These are phyloP conservation scores for Phalacrocorax brasilianus DNA, from an alignment of 2,113 vertebrate species.

Conservation along the genomic window DNA sequence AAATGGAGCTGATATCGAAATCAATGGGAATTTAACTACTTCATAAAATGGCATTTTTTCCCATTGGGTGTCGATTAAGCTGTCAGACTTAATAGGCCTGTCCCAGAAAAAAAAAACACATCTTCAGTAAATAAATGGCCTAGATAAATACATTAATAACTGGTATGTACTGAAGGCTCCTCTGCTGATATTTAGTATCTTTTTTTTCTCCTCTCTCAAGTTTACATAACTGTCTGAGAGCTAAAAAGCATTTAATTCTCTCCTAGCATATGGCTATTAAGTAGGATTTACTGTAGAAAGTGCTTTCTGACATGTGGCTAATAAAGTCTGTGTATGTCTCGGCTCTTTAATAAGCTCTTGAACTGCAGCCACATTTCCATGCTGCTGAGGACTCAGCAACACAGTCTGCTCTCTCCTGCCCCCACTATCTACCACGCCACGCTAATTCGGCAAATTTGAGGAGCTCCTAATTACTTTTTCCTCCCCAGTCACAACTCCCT, in stretches of 20 bases:
- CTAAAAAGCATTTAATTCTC: conserved; percentile 58
- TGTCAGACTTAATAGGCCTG: conserved; percentile 62
- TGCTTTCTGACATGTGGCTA: conserved; percentile 46
- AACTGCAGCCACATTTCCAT: background rate
- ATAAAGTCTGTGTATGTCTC: conserved; percentile 32
- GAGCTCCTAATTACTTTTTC: background rate
- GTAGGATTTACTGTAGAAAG: conserved; percentile 53
- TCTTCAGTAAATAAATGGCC: conserved; percentile 47
- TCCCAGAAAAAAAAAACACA: conserved; percentile 29
- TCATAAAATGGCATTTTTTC: conserved; percentile 22
- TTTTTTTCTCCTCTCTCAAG: conserved; percentile 29
- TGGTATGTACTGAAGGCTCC: background rate
- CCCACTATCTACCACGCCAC: background rate
- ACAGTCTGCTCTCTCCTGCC: background rate
- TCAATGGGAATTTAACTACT: conserved; percentile 56
- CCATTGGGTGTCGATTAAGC: conserved; percentile 63
- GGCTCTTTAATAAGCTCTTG: background rate
- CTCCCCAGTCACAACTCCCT: background rate
- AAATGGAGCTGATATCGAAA: conserved; percentile 56
- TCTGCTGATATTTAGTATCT: background rate
- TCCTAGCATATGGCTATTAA: conserved; percentile 28
- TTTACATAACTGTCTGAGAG: conserved; percentile 57
- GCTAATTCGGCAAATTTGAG: background rate
- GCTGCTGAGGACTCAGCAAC: background rate
- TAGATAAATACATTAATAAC: conserved; percentile 54